Evolutionary conservation across 2,797 vertebrate species (phyloP).

Genomic region (Helarctos malayanus): DNA sequence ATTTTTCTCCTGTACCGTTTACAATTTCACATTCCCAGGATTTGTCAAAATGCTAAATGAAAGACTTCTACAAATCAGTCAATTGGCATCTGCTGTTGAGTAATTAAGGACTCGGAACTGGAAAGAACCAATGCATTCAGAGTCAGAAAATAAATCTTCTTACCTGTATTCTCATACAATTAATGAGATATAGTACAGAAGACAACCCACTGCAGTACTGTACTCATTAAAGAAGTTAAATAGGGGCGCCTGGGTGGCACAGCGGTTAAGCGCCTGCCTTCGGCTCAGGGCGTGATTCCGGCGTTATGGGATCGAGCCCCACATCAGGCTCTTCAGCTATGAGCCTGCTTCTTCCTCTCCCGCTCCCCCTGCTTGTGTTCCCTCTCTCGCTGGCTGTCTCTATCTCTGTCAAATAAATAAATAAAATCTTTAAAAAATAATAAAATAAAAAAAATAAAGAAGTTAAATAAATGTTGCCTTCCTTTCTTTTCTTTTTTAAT

Average conservation of each 20-base stretch:
- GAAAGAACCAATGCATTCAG: not conserved
- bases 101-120: not conserved
- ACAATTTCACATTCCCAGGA: not conserved
- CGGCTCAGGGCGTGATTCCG: too few species aligned
- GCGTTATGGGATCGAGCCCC: too few species aligned
- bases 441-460: not conserved
- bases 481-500: not conserved
- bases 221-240: not conserved
- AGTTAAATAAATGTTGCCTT: not conserved
- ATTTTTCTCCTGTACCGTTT: constrained; percentile 20
- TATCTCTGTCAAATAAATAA: too few species aligned
- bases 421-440: too few species aligned
- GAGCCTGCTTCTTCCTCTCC: too few species aligned
- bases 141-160: not conserved
- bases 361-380: too few species aligned
- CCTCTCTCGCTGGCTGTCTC: too few species aligned
- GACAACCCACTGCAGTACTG: not conserved
- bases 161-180: not conserved
- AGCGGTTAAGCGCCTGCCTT: too few species aligned
- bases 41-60: not conserved
- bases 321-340: too few species aligned
- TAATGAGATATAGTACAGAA: not conserved
- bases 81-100: not conserved
- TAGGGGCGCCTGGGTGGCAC: too few species aligned
- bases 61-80: constrained; percentile 28